Conservation (phyloP, 2,888 invertebrate species). For the Phasia obesa region DNA sequence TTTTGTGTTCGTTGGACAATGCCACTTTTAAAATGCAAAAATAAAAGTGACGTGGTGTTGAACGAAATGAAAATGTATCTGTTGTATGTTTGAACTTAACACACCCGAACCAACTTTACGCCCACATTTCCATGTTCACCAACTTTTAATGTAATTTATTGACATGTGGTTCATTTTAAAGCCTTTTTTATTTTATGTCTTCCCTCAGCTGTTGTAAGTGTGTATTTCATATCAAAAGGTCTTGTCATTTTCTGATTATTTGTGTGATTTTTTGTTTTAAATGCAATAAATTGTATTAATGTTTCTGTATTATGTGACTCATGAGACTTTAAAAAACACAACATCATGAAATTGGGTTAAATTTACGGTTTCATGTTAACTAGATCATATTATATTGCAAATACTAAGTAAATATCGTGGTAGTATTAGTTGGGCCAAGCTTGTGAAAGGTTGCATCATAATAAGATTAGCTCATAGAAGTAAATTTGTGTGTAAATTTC, state of each 20-base stretch:
- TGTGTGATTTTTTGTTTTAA: too few species aligned
- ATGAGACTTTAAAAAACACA: slow-evolving; percentile 13
- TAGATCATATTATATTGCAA: slow-evolving; percentile 23
- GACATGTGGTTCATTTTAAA: slow-evolving; percentile 34
- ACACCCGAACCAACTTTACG: background rate
- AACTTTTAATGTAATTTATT: slow-evolving; percentile 24
- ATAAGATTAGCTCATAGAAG: too few species aligned
- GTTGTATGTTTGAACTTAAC: background rate
- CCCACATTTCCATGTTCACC: background rate
- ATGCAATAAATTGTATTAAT: too few species aligned
- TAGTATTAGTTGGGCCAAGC: too few species aligned
- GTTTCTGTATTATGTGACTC: background rate
- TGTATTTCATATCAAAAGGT: background rate
- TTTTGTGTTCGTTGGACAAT: too few species aligned
- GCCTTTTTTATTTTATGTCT: background rate
- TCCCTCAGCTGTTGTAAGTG: background rate
- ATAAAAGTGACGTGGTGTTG: background rate
- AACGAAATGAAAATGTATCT: background rate
- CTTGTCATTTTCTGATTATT: too few species aligned
- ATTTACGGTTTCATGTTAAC: slow-evolving; percentile 41
- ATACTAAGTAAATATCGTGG: too few species aligned
- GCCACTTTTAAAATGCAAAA: background rate
- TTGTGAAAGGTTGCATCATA: too few species aligned
- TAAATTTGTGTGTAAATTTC: too few species aligned
- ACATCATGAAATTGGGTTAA: slow-evolving; percentile 34